Base-by-base conservation (phyloP, 1,140 invertebrate species). In the Pomacea maculata region DNA sequence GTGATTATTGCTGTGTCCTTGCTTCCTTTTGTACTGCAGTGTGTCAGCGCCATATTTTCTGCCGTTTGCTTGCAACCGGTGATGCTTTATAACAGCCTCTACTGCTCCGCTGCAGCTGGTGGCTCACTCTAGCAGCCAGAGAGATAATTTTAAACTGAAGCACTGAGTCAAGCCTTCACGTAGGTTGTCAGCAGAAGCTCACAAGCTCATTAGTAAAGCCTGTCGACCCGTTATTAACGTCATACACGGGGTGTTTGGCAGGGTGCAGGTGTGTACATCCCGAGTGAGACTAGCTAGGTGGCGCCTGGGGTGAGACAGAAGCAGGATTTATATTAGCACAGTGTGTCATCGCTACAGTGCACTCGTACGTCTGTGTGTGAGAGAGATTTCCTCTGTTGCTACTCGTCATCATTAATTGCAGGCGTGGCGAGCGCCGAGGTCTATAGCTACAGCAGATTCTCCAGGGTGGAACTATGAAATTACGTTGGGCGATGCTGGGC, bases 341-440 rank as follows among this genome's bases (percentile, higher is more conserved):
- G 71, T 72, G 71, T 72, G 71, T 72, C 34, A 52, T 9, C 4
- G 72, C 57, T 52, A 52, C 1, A n/a, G 72, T 74, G 72, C 54
- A 52, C 55, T 52, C 54, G 72, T 74, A 45, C 57, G 72, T 74
- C 21, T 74, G 72, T 74, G 73, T 74, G 73, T 21, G 21, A 29
- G 71, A 29, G 71, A 11, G 71, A 14, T 4, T 17, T 61, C 57
- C 57, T 61, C 57, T 61, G 15, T 11, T 61, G 11, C 57, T 61
- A 11, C 11, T 61, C 57, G 57, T 17, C 57, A 17, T 61, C 57
- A 61, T 4, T 14, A 17, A 17, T 61, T 11, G 57, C 15, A 14
- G 15, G 11, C 15, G 15, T 17, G 15, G 57, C 15, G 15, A 61
- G 57, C 15, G 57, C 57, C 11, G 55, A 61, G 3, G 15, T 61